Conservation (phyloP, 1,140 invertebrate genomes). For the Papilio aristodemus region DNA sequence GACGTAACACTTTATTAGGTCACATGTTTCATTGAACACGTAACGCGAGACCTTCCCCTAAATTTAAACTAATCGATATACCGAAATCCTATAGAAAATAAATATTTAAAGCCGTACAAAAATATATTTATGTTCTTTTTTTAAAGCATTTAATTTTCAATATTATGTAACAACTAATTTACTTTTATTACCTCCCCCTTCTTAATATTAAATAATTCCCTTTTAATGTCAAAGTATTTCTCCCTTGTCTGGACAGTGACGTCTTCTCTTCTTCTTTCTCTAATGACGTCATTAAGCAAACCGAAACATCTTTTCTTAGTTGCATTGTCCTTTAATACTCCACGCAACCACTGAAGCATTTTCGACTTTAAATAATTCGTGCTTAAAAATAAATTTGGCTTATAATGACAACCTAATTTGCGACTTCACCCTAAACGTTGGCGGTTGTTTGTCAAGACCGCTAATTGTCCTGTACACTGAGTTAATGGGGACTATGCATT, state of each 20-base stretch:
- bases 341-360: slow-evolving; percentile 22
- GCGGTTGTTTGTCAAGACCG: slow-evolving; percentile 63
- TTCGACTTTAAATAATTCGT: slow-evolving; percentile 34
- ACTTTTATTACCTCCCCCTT: neutral
- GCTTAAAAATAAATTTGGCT: slow-evolving; percentile 38
- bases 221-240: slow-evolving; percentile 34
- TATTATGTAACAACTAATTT: neutral
- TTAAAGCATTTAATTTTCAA: neutral
- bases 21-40: neutral
- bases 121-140: neutral
- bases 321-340: slow-evolving; percentile 53
- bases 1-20: neutral
- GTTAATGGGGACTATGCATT: slow-evolving; percentile 51
- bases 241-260: slow-evolving; percentile 53
- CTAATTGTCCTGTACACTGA: slow-evolving; percentile 64
- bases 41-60: neutral
- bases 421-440: slow-evolving; percentile 52
- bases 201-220: slow-evolving; percentile 18
- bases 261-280: no score
- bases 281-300: slow-evolving; percentile 69
- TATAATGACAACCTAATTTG: slow-evolving; percentile 42
- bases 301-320: slow-evolving; percentile 60
- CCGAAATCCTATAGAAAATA: neutral
- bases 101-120: neutral
- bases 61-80: neutral